Percentiles rank a stretch among this genome's conserved stretches.
phyloP scores from a whole-genome alignment of 2,888 invertebrate species.

The Dryomyza anilis region DNA sequence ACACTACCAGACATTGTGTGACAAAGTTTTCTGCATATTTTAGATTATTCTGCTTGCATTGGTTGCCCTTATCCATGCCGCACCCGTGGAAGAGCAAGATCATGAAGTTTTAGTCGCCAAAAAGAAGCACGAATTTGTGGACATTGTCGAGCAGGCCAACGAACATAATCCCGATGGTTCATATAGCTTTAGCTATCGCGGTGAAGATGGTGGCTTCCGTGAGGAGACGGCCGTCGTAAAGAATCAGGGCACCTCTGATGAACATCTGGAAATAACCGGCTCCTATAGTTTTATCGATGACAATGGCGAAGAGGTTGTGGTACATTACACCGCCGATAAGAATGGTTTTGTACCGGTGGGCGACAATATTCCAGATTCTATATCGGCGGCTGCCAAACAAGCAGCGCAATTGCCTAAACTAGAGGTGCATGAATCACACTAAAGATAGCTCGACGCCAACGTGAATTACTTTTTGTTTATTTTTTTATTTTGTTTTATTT shows the following conservation, averaged over 20 bases:
- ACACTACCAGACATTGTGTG: too few species aligned
- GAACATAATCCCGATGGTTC: constrained; percentile 54
- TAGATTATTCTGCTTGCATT: too few species aligned
- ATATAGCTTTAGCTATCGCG: constrained; percentile 52
- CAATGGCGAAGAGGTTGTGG: constrained; percentile 53
- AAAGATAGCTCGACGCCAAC: neutral
- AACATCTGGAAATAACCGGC: constrained; percentile 50
- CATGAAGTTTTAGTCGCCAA: neutral
- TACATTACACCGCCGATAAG: constrained; percentile 55
- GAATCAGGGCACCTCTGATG: constrained; percentile 49
- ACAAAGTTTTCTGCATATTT: too few species aligned
- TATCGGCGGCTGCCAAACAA: constrained; percentile 49
- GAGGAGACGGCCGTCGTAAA: constrained; percentile 52
- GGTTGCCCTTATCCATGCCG: too few species aligned
- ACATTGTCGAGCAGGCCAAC: constrained; percentile 51
- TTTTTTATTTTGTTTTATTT: too few species aligned
- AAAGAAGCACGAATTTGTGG: constrained; percentile 35
- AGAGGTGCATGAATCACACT: constrained; percentile 19
- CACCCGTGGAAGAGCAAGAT: constrained; percentile 24
- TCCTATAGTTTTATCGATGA: constrained; percentile 55
- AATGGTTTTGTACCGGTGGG: constrained; percentile 59
- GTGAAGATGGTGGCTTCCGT: constrained; percentile 53
- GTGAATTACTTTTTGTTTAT: neutral
- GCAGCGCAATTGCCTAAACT: constrained; percentile 41
- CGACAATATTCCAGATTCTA: constrained; percentile 49